A percentile compares a stretch with the other conserved stretches of the same genome.
These are phyloP conservation scores for Diaperis boleti DNA, from an alignment of 2,888 invertebrate species.

Conservation along the genomic window DNA sequence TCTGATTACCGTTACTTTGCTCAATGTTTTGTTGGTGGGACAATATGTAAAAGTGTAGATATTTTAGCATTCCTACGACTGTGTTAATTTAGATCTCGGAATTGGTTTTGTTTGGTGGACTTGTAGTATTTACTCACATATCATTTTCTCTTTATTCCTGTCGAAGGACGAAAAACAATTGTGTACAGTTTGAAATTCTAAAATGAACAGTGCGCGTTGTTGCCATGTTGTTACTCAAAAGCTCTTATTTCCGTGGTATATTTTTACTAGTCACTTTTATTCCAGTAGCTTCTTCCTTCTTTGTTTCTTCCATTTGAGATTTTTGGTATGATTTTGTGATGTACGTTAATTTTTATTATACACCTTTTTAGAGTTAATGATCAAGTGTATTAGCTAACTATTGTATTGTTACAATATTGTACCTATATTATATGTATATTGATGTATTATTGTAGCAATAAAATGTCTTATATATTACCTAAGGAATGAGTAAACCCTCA, in stretches of 20 bases:
- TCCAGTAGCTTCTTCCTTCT: slow-evolving; percentile 34
- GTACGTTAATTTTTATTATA: slow-evolving; percentile 41
- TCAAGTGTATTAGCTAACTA: slow-evolving; percentile 37
- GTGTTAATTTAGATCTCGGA: slow-evolving; percentile 32
- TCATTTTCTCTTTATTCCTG: slow-evolving; percentile 10
- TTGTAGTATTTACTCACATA: slow-evolving; percentile 26
- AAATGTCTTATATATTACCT: slow-evolving; percentile 49
- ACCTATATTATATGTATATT: slow-evolving; percentile 44
- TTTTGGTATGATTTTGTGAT: slow-evolving; percentile 35
- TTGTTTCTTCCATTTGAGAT: slow-evolving; percentile 35
- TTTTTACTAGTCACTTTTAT: slow-evolving; percentile 35
- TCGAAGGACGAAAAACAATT: slow-evolving; percentile 4
- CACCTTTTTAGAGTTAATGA: slow-evolving; percentile 41
- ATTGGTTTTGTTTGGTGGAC: slow-evolving; percentile 37
- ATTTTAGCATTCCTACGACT: slow-evolving; percentile 32
- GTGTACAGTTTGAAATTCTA: slow-evolving; percentile 24
- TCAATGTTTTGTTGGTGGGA: slow-evolving; percentile 20
- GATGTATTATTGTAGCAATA: slow-evolving; percentile 54
- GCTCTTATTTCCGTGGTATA: background rate
- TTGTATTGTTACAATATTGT: slow-evolving; percentile 51
- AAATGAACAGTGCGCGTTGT: slow-evolving; percentile 16
- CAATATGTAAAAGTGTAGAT: background rate
- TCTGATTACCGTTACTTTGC: slow-evolving; percentile 28
- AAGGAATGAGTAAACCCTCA: background rate
- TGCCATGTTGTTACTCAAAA: slow-evolving; percentile 24